Evolutionary conservation across 23 tunicate species (phyloP), one percentile per base, ranked within the genome.

Genomic region (Ciona savignyi): DNA sequence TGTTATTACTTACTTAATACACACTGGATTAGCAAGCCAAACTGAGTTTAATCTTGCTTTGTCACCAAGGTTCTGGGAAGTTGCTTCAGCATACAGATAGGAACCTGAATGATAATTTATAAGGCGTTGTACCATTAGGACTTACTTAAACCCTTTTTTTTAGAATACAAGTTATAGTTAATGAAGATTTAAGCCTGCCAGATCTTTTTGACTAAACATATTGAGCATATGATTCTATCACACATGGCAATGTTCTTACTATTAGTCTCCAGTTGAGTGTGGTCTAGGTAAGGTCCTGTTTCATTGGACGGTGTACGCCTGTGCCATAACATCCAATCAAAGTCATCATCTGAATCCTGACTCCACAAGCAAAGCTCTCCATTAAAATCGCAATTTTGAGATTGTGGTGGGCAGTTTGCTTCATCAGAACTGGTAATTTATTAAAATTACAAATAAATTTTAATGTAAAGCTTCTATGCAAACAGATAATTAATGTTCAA

Each of bases 21-120:
- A 91, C 21, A 85, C 79, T 67, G 97, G 91, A 22, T 61, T 65
- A 11, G 76, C 60, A 20, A 84, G 65, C 80, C 80, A 80, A 27
- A 71, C 82, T 3, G 97, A 91, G 30, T 29, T 61, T 29, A 91
- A 33, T 26, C 56, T 67, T 4, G 97, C 86, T 24, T 63, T 65
- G 23, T 83, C 80, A 31, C 86, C 91, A 49, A 31, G 67, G 34
- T 91, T 76, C 60, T 72, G 80, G 3, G 66, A 63, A 1, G 97
- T 91, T 35, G 91, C 97, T 73, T 91, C 97, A 25, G 84, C 76
- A 70, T 84, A 91, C 2, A 91, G 28, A 62, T 91, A 91, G 11
- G 79, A 74, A 67, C 97, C 97, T 91, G 27, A 35, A 61, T 31
- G 3, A 3, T 30, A 35, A 23, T 68, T 22, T 76, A 68, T 25